Evolutionary conservation across 2,888 invertebrate species (phyloP).

Genomic region (Temnothorax rugatulus): DNA sequence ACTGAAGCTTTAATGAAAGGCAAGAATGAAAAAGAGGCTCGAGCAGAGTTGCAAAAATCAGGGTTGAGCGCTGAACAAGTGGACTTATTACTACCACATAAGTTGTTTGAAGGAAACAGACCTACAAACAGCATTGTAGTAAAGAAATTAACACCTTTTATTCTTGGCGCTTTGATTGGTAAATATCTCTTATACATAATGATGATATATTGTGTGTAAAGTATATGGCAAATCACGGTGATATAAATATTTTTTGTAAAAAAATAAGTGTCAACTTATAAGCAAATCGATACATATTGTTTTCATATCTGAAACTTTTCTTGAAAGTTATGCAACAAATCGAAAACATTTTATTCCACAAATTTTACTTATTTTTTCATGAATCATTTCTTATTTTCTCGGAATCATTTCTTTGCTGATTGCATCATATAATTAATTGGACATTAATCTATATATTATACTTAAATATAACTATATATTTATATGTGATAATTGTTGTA

Average conservation of each 20-base stretch:
- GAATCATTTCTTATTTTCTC: too few species aligned
- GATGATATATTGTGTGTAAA: background rate
- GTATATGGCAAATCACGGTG: background rate
- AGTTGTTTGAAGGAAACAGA: conserved; percentile 98
- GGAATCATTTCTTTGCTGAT: background rate
- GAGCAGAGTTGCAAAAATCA: conserved; percentile 92
- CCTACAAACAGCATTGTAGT: conserved; percentile 99
- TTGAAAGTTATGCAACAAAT: background rate
- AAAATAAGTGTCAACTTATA: background rate
- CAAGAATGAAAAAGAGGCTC: conserved; percentile 90
- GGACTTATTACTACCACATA: conserved; percentile 95
- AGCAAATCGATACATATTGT: background rate
- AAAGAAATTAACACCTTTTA: conserved; percentile 96
- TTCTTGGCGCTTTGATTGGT: conserved; percentile 97
- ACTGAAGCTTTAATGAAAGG: conserved; percentile 99
- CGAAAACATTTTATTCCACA: conserved; percentile 1
- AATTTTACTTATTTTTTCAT: background rate
- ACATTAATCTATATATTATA: background rate
- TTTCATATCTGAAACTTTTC: conserved; percentile 5
- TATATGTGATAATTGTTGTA: background rate
- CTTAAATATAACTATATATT: conserved; percentile 6
- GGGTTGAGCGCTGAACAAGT: conserved; percentile 92
- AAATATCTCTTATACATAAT: conserved; percentile 77
- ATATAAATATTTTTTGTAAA: background rate
- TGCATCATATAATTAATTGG: background rate